Base-by-base conservation (phyloP, 2,888 invertebrate species). In the Cheilosia vernalis region DNA sequence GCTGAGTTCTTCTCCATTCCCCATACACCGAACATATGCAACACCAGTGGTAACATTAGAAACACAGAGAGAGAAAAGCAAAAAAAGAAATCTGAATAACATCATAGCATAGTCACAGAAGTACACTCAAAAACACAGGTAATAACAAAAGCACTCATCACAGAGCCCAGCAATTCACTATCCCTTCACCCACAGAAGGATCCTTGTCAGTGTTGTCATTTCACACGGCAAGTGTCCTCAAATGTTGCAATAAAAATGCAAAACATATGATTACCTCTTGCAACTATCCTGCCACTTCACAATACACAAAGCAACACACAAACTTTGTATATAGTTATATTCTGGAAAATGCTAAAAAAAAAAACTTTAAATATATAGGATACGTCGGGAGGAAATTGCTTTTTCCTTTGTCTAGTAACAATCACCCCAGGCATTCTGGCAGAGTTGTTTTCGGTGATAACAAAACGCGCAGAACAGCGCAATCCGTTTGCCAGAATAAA, bases 181-280 rank as follows among this genome's bases (percentile, higher is more conserved):
- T 40, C 44, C 40, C 17, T 49, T 44, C 58, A 55, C 42, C 47
- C 53, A 27, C 60, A 42, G 27, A 64, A 69, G 64, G 66, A 81
- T 85, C 66, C 70, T 72, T 81, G 85, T 81, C 81, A 72, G 66
- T 76, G 85, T 85, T 81, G 81, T 77, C 85, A 81, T 81, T 81
- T 81, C 85, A 85, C 81, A 85, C 81, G 85, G 72, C 85, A 81
- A 85, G 85, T 81, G 85, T 85, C 85, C 85, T 85, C 85, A 85
- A 77, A 85, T 81, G 81, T 81, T 85, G 80, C 85, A 81, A 85
- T 85, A 81, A 81, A 85, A 85, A 85, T 85, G 85, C 81, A 85
- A 81, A 85, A 85, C 85, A 85, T 85, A 85, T 85, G 85, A 85
- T 85, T 85, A 81, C 85, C 85, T 76, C 66, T 81, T 76, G 81